Percentiles rank a stretch among this genome's conserved stretches.
Evolutionary conservation across 2,888 invertebrate species (phyloP).

Genomic region (Plusia festucae): DNA sequence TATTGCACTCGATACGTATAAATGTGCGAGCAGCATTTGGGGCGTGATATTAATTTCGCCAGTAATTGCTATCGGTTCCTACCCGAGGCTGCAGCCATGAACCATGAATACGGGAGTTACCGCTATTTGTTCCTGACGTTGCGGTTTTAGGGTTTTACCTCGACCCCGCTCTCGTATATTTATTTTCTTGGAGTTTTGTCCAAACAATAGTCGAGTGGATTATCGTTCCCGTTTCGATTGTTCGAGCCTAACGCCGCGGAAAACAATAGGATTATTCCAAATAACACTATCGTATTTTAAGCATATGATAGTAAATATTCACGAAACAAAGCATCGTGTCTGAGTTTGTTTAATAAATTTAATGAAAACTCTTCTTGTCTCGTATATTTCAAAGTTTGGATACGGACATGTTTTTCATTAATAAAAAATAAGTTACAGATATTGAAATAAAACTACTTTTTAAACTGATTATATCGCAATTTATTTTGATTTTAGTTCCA

Average conservation of each 20-base stretch:
- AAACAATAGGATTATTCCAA: constrained; percentile 73
- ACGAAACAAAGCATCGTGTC: not conserved
- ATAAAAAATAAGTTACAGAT: no score
- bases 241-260: constrained; percentile 68
- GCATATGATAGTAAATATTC: constrained; percentile 46
- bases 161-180: constrained; percentile 79
- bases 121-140: constrained; percentile 89
- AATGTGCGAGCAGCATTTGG: constrained; percentile 88
- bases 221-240: constrained; percentile 77
- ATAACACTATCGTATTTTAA: constrained; percentile 67
- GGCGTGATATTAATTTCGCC: constrained; percentile 89
- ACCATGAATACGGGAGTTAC: constrained; percentile 89
- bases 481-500: no score
- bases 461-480: no score
- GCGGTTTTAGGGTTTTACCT: constrained; percentile 86
- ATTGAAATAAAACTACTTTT: no score
- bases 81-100: constrained; percentile 86
- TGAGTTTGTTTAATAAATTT: not conserved
- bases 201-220: constrained; percentile 81
- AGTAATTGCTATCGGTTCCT: constrained; percentile 89
- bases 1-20: constrained; percentile 89
- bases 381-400: no score
- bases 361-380: not conserved
- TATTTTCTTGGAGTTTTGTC: constrained; percentile 87
- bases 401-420: no score